A percentile compares a stretch with the other conserved stretches of the same genome.
Evolutionary conservation across 2,113 vertebrate genomes (phyloP).

Genomic region (Cebus imitator): DNA sequence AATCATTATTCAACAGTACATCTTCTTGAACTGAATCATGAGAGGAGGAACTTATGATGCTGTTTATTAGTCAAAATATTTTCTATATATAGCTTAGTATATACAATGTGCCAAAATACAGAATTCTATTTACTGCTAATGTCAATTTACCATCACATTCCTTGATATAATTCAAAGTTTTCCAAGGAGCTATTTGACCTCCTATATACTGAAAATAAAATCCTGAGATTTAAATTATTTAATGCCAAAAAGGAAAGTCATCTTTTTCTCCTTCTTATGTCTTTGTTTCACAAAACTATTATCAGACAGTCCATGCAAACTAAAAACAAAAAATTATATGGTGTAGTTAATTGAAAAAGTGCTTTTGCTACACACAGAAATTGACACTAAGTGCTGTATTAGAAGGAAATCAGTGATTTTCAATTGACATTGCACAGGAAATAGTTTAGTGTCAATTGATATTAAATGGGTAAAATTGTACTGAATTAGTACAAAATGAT

Average conservation of each 20-base stretch:
- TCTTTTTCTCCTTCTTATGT: slow-evolving; percentile 66
- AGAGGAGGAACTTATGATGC: neutral
- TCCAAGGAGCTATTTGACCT: slow-evolving; percentile 20
- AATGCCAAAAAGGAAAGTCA: slow-evolving; percentile 55
- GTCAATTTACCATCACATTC: slow-evolving; percentile 16
- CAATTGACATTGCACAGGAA: slow-evolving; percentile 83
- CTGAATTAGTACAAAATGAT: slow-evolving; percentile 83
- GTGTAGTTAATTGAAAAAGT: slow-evolving; percentile 79
- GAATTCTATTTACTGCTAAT: neutral
- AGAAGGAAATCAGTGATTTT: slow-evolving; percentile 81
- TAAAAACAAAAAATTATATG: slow-evolving; percentile 79
- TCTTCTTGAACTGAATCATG: neutral
- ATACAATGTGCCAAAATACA: neutral
- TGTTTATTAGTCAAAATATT: neutral
- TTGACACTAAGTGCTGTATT: slow-evolving; percentile 78
- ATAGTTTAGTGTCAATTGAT: slow-evolving; percentile 83
- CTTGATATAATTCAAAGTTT: slow-evolving; percentile 45
- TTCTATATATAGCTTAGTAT: neutral
- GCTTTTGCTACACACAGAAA: slow-evolving; percentile 76
- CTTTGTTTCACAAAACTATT: slow-evolving; percentile 75
- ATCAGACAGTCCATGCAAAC: slow-evolving; percentile 66
- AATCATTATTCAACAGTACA: neutral
- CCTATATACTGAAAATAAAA: slow-evolving; percentile 48
- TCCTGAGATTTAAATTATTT: slow-evolving; percentile 57
- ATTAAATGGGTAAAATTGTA: slow-evolving; percentile 81